These are phyloP conservation scores for Crenichthys baileyi DNA, from an alignment of 2,797 vertebrate genomes.

Conservation along the genomic window DNA sequence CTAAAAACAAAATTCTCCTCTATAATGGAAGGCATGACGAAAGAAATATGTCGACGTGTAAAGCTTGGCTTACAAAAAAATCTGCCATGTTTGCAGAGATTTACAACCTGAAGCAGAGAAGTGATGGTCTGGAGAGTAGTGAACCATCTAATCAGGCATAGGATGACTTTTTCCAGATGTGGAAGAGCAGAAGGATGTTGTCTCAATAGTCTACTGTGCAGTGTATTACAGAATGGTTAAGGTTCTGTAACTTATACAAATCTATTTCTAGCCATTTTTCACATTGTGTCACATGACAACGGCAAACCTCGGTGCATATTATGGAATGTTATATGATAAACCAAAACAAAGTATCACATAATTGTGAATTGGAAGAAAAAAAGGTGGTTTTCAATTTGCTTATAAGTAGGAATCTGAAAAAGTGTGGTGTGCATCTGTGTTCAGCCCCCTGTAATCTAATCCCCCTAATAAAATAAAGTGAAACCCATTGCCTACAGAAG, in stretches of 20 bases:
- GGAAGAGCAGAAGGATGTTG: neutral
- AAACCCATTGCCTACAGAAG: neutral
- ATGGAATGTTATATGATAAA: neutral
- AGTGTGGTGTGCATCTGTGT: neutral
- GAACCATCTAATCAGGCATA: constrained; percentile 7
- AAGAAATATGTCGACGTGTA: constrained; percentile 33
- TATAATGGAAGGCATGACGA: constrained; percentile 18
- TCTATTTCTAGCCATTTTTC: neutral
- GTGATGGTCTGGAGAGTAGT: neutral
- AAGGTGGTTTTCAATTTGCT: neutral
- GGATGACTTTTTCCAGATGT: constrained; percentile 20
- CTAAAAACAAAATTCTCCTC: constrained; percentile 27
- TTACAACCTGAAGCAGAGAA: constrained; percentile 21
- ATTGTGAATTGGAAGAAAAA: neutral
- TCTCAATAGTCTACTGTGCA: neutral
- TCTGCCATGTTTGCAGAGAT: constrained; percentile 32
- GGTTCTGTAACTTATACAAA: neutral
- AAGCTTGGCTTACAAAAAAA: constrained; percentile 26
- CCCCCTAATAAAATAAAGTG: neutral
- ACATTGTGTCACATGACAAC: neutral
- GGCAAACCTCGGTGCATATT: neutral
- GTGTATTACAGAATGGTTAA: constrained; percentile 1
- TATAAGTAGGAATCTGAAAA: neutral
- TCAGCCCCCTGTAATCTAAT: neutral
- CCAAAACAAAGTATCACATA: neutral